Base-by-base conservation (phyloP, 2,888 invertebrate species). In the Biston betularia region DNA sequence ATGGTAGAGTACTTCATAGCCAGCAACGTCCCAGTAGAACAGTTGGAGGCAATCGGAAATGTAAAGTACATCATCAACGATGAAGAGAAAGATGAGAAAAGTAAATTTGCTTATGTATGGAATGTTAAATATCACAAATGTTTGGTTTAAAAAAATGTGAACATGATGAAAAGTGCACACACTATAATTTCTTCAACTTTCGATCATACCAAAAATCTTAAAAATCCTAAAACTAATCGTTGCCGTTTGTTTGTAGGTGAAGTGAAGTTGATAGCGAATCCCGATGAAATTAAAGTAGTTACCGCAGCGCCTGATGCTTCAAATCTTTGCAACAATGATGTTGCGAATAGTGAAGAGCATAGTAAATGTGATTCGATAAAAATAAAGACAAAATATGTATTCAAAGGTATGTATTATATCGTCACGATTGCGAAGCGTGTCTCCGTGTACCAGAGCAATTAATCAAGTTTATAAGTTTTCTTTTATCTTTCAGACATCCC, bases 341-440 rank as follows among this genome's bases (percentile, higher is more conserved):
- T 40, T 38, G 24, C 14, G 0, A 53, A 12, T 12, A 40, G 8
- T 0, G 44, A 46, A 24, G 12, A 9, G 8, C 44, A 49, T 0
- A 52, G 63, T 8, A 75, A 77, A 52, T 75, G 75, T 6, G 82
- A 78, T 63, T 79, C 81, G 15, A 76, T 89, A 38, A 88, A 82
- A 81, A 85, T 92, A 42, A 91, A 89, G 75, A 90, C 91, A 0
- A 87, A 86, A 68, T 83, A 85, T 54, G 79, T 78, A 45, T 85
- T 92, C 62, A 52, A 54, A 12, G 55, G 14, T 54, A 54, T n/a
- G n/a, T n/a, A n/a, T n/a, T n/a, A n/a, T n/a, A n/a, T n/a, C 24
- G 3, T 24, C 24, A 24, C 24, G 24, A 24, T 24, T 3, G 3
- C 24, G 24, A 24, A 24, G 24, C 24, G 24, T 24, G 24, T 24